Evolutionary conservation across 1,140 invertebrate species (phyloP).

Genomic region (Mya arenaria): DNA sequence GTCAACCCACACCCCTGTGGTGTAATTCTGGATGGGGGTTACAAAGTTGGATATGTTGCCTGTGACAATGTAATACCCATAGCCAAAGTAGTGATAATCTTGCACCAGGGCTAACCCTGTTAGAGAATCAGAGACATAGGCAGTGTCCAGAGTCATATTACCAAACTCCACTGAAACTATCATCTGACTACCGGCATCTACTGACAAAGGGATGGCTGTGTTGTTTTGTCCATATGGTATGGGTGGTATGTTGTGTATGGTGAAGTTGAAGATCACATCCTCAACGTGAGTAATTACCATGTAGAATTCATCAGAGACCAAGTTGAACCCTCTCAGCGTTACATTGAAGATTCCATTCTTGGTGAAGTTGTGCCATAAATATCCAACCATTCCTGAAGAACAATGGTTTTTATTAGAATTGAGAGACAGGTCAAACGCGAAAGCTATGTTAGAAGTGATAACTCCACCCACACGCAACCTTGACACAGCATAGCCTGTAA

Average conservation of each 20-base stretch:
- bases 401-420: too few species aligned
- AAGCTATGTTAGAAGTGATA: too few species aligned
- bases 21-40: slow-evolving; percentile 11
- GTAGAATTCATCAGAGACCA: slow-evolving; percentile 27
- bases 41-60: slow-evolving; percentile 57
- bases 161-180: slow-evolving; percentile 42
- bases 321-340: slow-evolving; percentile 41
- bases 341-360: slow-evolving; percentile 34
- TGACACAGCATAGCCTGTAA: too few species aligned
- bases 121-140: slow-evolving; percentile 16
- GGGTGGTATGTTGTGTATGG: slow-evolving; percentile 42
- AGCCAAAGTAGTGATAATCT: slow-evolving; percentile 31
- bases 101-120: slow-evolving; percentile 44
- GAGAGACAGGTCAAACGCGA: too few species aligned
- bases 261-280: slow-evolving; percentile 41
- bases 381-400: slow-evolving; percentile 53
- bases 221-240: slow-evolving; percentile 46
- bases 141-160: slow-evolving; percentile 31
- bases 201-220: slow-evolving; percentile 16
- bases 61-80: slow-evolving; percentile 38
- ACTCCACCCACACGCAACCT: too few species aligned
- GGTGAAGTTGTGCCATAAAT: slow-evolving; percentile 39
- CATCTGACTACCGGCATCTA: slow-evolving; percentile 32
- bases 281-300: slow-evolving; percentile 29
- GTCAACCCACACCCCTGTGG: slow-evolving; percentile 58